Base-by-base conservation (phyloP, 1,140 invertebrate species). In the Theocolax elegans region DNA sequence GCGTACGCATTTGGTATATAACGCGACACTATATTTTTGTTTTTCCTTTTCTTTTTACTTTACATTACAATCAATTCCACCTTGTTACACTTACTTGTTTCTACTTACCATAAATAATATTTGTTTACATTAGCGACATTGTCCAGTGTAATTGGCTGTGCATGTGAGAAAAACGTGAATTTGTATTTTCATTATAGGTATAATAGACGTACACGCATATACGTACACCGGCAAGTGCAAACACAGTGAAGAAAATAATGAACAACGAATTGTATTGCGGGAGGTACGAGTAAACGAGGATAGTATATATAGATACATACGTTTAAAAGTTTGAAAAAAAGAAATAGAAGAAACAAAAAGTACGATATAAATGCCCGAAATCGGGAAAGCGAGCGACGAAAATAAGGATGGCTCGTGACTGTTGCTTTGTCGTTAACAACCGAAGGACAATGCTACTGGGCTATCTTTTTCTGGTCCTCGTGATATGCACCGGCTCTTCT, bases 391-490 rank as follows among this genome's bases (percentile, higher is more conserved):
- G 27, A 53, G 21, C 51, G 27, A 23, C 19, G 51, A 29, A 25
- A 25, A 53, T 8, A 53, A 53, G 51, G 51, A 59, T 42, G 56
- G 31, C 35, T 25, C 56, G n/a, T 42, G 56, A 59, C 42, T 42
- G 35, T 40, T 17, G 35, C 35, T 40, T n/a, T 25, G 0, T 12
- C 17, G 53, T 27, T 4, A n/a, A n/a, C 31, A 40, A 19, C 31
- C 6, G 21, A 10, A 42, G 6, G 56, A 59, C 35, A 19, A 59
- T 4, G 56, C 6, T 13, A 15, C 31, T 40, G 19, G 3, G 15
- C 17, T 2, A 19, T 19, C 38, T 42, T 31, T 8, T 59, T n/a
- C 17, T 23, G 17, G 38, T 19, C 7, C 17, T 59, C 3, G 56
- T 35, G n/a, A 19, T 59, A 15, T 23, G 31, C 56, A 19, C 35